Evolutionary conservation across 2,888 invertebrate species (phyloP), one percentile per base, ranked within the genome.

Genomic region (Phanerotoma sp.): DNA sequence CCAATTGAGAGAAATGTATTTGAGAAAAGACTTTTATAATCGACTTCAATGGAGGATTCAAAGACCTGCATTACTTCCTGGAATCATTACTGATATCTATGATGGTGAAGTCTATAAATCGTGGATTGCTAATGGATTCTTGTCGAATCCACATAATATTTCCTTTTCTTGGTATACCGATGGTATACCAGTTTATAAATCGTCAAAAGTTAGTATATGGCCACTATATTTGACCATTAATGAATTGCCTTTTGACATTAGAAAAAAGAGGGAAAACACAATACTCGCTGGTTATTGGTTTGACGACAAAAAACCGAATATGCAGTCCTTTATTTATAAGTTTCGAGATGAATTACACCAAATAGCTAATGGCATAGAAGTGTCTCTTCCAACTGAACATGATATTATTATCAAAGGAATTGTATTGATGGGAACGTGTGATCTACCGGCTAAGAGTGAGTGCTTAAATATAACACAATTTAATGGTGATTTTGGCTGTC

Each of bases 381-480:
- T 51, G 1, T 1, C 16, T 16, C 16, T 20, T 25, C 38, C 30
- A 11, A 16, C 16, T 5, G 16, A 28, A 10, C 16, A 30, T 16
- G 30, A 28, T 35, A 55, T 58, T 28, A 40, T 25, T 18, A 53
- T 58, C 9, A 25, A 22, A 44, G 56, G 53, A 7, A 42, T 53
- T 5, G 46, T 53, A 16, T 35, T 50, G 13, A 37, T 44, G 33
- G 57, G 57, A 20, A 47, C 51, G 10, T 53, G 56, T 13, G 57
- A 60, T 53, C 15, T 58, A 16, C 60, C 60, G 28, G 60, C 56
- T 9, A 58, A 60, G 47, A 42, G 52, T 7, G 37, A 54, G 9
- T 56, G 58, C 35, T 42, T 61, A 1, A 56, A 56, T 30, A 54
- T 58, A 28, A 51, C 25, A 9, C 21, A 37, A 1, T 49, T 45